Base-by-base conservation (phyloP, 2,888 invertebrate species). In the Troides oblongomaculatus region DNA sequence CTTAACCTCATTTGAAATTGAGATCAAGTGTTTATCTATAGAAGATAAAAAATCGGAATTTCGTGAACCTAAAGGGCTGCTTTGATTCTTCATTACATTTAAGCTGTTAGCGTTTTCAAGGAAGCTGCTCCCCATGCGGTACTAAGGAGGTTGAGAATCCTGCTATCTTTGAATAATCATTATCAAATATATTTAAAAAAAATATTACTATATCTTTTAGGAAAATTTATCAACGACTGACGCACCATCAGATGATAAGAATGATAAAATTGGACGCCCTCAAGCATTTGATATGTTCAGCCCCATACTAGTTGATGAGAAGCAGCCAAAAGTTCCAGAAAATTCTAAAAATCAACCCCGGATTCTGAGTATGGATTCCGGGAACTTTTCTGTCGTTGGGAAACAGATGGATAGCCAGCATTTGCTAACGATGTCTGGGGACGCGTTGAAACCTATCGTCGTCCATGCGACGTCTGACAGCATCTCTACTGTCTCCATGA, bases 221-320 rank as follows among this genome's bases (percentile, higher is more conserved):
- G 92, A 92, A 50, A 90, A 87, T 62, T 74, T 90, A 43, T 75
- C 82, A 25, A 63, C 79, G 5, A 72, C 77, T 46, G 75, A 78
- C 21, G 66, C 77, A 14, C 74, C 73, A 21, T 30, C 72, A 1
- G 82, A 84, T 2, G 66, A 73, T 1, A 85, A 83, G 71, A 30
- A 72, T 0, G 85, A 85, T 25, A 84, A 84, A 65, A 71, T 68
- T 0, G 86, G 88, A 0, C 77, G 87, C 25, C 90, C 87, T 1
- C 89, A 86, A 75, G 88, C 88, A 0, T 88, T 94, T 62, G 93
- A 93, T 70, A 79, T 93, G 25, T 93, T 94, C 79, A 94, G 94
- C 75, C 94, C 94, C 0, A 94, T 94, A 72, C 83, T 86, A 0
- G 78, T 87, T 4, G 83, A 89, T 1, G 92, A 93, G 0, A 90